Conservation (phyloP, 2,888 invertebrate species). For the Rhyacophila evoluta region DNA sequence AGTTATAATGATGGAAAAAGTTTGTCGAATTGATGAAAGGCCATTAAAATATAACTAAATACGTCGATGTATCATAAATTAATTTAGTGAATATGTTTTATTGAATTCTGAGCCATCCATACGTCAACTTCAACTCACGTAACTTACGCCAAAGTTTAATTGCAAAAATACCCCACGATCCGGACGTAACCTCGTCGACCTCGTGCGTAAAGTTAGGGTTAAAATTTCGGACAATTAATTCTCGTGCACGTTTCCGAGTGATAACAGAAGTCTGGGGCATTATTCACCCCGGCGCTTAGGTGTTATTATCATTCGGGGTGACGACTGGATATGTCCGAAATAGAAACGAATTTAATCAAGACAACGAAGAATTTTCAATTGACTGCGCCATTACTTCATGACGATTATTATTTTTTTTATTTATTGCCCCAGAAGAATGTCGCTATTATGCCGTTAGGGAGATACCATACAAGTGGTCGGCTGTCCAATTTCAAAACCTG, state of each 20-base stretch:
- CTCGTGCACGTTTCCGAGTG: slow-evolving; percentile 13
- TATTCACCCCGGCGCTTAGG: slow-evolving; percentile 14
- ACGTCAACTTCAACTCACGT: background rate
- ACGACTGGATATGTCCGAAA: background rate
- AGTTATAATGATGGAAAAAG: too few species aligned
- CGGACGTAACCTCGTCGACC: background rate
- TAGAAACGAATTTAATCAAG: background rate
- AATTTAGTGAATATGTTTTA: background rate
- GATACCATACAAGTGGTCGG: too few species aligned
- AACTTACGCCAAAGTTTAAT: background rate
- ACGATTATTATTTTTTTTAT: too few species aligned
- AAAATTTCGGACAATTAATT: slow-evolving; percentile 17
- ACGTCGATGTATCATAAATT: too few species aligned
- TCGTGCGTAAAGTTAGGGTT: background rate
- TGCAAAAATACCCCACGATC: slow-evolving; percentile 2
- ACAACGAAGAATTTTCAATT: background rate
- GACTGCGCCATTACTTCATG: too few species aligned
- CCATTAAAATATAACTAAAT: too few species aligned
- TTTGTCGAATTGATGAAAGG: too few species aligned
- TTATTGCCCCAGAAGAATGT: too few species aligned
- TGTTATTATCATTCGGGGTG: slow-evolving; percentile 17
- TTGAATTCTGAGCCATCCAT: background rate
- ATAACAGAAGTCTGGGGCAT: slow-evolving; percentile 20
- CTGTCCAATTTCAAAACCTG: too few species aligned
- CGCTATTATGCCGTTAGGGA: too few species aligned